Evolutionary conservation across 2,113 vertebrate species (phyloP).

Genomic region (Sterna hirundo): DNA sequence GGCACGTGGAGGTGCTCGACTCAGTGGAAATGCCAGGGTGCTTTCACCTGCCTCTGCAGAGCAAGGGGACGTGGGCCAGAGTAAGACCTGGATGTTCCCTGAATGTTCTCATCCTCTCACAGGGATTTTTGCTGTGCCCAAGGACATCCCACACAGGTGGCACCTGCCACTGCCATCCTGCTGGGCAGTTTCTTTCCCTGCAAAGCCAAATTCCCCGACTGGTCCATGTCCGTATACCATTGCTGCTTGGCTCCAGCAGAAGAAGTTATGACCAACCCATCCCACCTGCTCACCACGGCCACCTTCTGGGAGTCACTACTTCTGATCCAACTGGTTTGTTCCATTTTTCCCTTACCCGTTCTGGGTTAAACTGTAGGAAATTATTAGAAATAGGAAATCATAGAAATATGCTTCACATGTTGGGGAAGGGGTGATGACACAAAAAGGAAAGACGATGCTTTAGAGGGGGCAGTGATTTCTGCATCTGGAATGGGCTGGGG

Average conservation of each 20-base stretch:
- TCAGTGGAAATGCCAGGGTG: fast-evolving
- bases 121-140: background rate
- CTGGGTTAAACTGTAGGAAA: background rate
- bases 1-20: background rate
- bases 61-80: background rate
- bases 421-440: background rate
- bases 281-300: fast-evolving
- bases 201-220: background rate
- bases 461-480: background rate
- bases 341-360: background rate
- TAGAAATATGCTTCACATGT: background rate
- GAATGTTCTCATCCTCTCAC: background rate
- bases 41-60: background rate
- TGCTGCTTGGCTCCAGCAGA: background rate
- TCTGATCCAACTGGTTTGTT: background rate
- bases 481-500: background rate
- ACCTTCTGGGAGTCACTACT: background rate
- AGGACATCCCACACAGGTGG: background rate
- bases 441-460: background rate
- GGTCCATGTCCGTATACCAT: background rate
- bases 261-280: background rate
- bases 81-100: background rate
- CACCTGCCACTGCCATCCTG: background rate
- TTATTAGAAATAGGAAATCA: background rate
- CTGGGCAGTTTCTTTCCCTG: background rate